phyloP scores from a whole-genome alignment of 2,797 vertebrate species.

The Clarias fuscus region DNA sequence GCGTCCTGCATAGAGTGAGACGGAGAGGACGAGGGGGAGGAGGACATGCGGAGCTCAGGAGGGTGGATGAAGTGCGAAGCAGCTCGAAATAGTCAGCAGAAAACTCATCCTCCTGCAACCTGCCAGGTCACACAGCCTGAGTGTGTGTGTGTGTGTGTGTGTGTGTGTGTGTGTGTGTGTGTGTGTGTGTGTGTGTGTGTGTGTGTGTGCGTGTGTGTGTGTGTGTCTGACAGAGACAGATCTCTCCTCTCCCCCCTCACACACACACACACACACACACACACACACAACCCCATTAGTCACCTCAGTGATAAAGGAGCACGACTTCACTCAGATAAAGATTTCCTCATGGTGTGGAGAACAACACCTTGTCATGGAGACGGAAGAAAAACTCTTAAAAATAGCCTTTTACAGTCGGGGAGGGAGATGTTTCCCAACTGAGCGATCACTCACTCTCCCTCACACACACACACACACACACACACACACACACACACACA shows the following conservation, averaged over 20 bases:
- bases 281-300: background rate
- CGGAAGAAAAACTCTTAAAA: constrained; percentile 17
- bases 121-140: constrained; percentile 37
- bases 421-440: constrained; percentile 25
- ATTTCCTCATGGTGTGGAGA: background rate
- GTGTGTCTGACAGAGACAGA: background rate
- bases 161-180: too few relatives aligned
- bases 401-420: constrained; percentile 21
- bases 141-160: background rate
- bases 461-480: constrained; percentile 30
- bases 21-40: constrained; percentile 1
- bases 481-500: constrained; percentile 35
- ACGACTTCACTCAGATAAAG: constrained; percentile 34
- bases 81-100: constrained; percentile 39
- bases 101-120: constrained; percentile 20
- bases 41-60: constrained; percentile 7
- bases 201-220: background rate
- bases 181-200: too few relatives aligned
- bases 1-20: background rate
- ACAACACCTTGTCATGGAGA: constrained; percentile 18
- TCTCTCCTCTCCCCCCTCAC: background rate
- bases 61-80: constrained; percentile 36
- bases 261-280: background rate
- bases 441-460: constrained; percentile 6
- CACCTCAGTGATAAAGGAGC: background rate